phyloP scores from a whole-genome alignment of 2,888 invertebrate species.

The Dolichomitus sp. region DNA sequence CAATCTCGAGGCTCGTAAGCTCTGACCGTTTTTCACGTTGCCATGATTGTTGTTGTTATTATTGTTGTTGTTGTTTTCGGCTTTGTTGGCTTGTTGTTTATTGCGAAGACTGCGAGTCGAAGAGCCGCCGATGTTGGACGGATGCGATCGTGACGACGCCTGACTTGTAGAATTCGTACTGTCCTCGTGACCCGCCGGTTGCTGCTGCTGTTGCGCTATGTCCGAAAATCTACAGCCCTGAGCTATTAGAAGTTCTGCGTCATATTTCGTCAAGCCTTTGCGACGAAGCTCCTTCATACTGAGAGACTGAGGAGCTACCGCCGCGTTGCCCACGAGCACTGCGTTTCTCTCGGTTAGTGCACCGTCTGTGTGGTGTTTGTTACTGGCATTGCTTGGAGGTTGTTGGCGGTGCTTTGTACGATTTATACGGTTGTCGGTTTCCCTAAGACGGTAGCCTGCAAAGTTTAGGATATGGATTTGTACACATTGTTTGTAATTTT shows the following conservation, averaged over 20 bases:
- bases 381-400: conserved; percentile 74
- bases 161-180: conserved; percentile 60
- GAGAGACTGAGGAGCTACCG: conserved; percentile 89
- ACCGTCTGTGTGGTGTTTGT: conserved; percentile 81
- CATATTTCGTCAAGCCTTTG: conserved; percentile 95
- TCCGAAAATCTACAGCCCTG: conserved; percentile 92
- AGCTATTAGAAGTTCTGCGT: conserved; percentile 95
- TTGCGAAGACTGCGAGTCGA: conserved; percentile 83
- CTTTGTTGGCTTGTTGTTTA: conserved; percentile 78
- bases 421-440: conserved; percentile 97
- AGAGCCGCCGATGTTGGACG: conserved; percentile 74
- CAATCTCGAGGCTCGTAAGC: conserved; percentile 83
- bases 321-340: conserved; percentile 79
- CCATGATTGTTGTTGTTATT: conserved; percentile 65
- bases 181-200: conserved; percentile 76
- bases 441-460: conserved; percentile 95
- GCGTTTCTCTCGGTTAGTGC: conserved; percentile 82
- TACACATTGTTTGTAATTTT: neutral
- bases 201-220: conserved; percentile 85
- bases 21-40: conserved; percentile 77
- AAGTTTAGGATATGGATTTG: conserved; percentile 67
- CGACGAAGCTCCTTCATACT: conserved; percentile 95
- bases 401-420: conserved; percentile 90
- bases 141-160: conserved; percentile 75
- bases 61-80: conserved; percentile 68